A percentile compares a stretch with the other conserved stretches of the same genome.
Conservation (phyloP, 2,113 vertebrate genomes). For the Pygoscelis adeliae region DNA sequence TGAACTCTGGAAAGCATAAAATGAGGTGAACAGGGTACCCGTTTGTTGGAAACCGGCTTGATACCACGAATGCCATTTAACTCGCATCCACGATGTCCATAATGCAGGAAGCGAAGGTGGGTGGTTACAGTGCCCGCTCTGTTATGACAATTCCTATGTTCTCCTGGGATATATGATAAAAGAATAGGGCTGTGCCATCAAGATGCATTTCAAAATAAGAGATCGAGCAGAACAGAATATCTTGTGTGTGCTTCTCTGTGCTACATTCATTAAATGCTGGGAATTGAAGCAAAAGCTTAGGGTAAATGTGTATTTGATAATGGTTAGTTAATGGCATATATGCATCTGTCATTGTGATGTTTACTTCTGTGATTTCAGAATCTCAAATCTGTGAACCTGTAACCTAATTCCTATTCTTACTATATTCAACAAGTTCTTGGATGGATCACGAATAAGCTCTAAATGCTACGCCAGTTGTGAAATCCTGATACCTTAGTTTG, state of each 20-base stretch:
- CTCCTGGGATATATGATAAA: neutral
- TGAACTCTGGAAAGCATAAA: neutral
- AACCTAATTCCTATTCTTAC: neutral
- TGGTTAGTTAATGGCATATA: neutral
- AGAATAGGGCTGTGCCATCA: neutral
- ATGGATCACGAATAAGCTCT: neutral
- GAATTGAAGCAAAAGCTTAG: neutral
- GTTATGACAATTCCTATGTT: neutral
- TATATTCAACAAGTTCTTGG: neutral
- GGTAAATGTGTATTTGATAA: neutral
- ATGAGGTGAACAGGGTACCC: neutral
- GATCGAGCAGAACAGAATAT: neutral
- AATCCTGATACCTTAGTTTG: neutral
- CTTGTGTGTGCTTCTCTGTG: neutral
- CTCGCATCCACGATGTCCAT: accelerated
- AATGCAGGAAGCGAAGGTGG: neutral
- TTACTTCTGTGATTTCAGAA: neutral
- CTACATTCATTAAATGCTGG: neutral
- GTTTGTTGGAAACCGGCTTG: neutral
- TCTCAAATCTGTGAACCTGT: neutral
- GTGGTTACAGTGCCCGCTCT: neutral
- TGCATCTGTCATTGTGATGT: neutral
- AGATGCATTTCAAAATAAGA: neutral
- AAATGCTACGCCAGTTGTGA: neutral
- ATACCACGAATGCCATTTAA: neutral